Base-by-base conservation (phyloP, 2,113 vertebrate genomes). In the Enhydra lutris region DNA sequence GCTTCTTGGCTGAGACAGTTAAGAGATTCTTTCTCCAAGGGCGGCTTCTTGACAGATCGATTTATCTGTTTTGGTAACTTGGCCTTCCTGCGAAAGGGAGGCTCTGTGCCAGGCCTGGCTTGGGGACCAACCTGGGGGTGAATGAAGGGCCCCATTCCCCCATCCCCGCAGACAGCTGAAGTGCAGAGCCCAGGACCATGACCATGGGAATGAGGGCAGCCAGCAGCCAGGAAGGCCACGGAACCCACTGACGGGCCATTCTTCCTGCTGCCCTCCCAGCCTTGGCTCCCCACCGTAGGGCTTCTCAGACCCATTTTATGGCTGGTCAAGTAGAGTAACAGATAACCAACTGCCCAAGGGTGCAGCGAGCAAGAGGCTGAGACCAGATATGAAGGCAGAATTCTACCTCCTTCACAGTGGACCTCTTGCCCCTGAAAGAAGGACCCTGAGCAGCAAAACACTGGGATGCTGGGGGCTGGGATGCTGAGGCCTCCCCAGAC, bases 21-120 rank as follows among this genome's bases (percentile, higher is more conserved):
- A 98, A 98, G 96, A 98, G 97, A 93, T 96, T 98, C 95, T 98
- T 96, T 98, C 98, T 98, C 98, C 98, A 98, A 98, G 98, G 98
- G 98, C 97, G 98, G 97, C 95, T 88, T 98, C 98, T 95, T 98
- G 98, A 98, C 97, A 98, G 97, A 96, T 97, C 96, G 94, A 98
- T 98, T 98, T 98, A 95, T 98, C 98, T 98, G 97, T 95, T 96
- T 97, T 23, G 10, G 96, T 97, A 94, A 97, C 88, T 94, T 57
- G 55, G 97, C 78, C 97, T 93, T 95, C 98, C 95, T 98, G 90
- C 95, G 93, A 93, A 97, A 88, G 81, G 36, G 39, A 65, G 91
- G 55, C 94, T 63, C 39, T 8, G 63, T 0, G 13, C 98, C 97
- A 83, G 15, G 36, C 45, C 42, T 1, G 84, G 89, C 21, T 7